These are phyloP conservation scores for Varanus salvator DNA, from an alignment of 2,113 vertebrate species.

Conservation along the genomic window DNA sequence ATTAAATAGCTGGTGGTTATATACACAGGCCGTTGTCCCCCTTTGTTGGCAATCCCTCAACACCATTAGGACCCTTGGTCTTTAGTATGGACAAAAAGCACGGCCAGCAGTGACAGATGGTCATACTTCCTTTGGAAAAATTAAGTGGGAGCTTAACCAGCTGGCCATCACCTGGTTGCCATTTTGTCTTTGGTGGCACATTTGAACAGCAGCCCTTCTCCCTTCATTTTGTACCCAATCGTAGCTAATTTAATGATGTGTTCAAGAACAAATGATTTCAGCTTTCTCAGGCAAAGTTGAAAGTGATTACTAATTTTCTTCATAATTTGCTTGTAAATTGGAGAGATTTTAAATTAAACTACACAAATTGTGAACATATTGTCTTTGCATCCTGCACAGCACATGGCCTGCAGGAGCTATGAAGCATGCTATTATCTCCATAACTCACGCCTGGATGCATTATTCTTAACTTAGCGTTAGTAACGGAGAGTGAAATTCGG, in stretches of 20 bases:
- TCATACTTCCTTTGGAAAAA: not conserved
- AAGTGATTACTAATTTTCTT: conserved; percentile 41
- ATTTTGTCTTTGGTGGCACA: conserved; percentile 12
- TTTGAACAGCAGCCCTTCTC: not conserved
- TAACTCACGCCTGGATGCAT: conserved; percentile 26
- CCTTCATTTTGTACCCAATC: conserved; percentile 24
- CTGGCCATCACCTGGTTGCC: conserved; percentile 10
- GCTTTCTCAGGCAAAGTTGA: conserved; percentile 33
- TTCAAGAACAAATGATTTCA: conserved; percentile 20
- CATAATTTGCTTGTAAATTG: conserved; percentile 37
- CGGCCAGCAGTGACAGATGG: conserved; percentile 23
- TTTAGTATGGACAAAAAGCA: not conserved
- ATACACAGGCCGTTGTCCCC: not conserved
- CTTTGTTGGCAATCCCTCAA: not conserved
- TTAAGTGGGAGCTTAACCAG: conserved; percentile 4
- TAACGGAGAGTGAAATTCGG: conserved; percentile 14
- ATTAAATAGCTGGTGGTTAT: not conserved
- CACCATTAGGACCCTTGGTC: not conserved
- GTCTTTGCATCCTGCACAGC: conserved; percentile 1
- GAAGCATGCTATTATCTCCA: conserved; percentile 26
- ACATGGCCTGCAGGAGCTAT: conserved; percentile 23
- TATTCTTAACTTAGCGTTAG: conserved; percentile 23
- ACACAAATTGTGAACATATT: conserved; percentile 36
- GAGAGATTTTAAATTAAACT: conserved; percentile 23
- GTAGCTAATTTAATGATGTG: conserved; percentile 12